These are phyloP conservation scores for Trogon surrucura DNA, from an alignment of 2,113 vertebrate species.

Conservation along the genomic window DNA sequence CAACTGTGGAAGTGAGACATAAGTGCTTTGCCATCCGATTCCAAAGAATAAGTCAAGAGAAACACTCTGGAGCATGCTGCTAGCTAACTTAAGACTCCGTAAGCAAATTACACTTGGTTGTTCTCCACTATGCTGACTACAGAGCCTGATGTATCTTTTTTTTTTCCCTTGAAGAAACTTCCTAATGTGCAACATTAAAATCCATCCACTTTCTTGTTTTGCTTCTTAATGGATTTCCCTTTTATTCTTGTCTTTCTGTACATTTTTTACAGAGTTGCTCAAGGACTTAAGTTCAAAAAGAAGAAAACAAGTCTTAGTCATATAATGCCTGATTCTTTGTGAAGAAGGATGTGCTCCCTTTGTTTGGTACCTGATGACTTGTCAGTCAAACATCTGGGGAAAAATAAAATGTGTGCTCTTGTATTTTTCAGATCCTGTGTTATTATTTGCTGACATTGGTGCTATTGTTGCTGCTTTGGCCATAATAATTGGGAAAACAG, in stretches of 20 bases:
- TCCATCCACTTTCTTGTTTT: background rate
- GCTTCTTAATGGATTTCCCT: background rate
- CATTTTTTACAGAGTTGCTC: background rate
- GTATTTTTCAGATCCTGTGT: conserved; percentile 46
- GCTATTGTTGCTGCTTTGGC: conserved; percentile 38
- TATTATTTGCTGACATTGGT: background rate
- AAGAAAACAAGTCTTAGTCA: background rate
- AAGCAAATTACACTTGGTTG: background rate
- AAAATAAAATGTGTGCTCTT: conserved; percentile 37
- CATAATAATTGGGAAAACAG: background rate
- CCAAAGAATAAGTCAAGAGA: background rate
- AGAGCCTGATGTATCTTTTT: background rate
- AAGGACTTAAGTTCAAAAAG: background rate
- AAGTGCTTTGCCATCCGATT: background rate
- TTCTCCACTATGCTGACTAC: background rate
- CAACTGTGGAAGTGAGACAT: background rate
- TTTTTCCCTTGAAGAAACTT: background rate
- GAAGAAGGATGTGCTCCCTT: too few species aligned
- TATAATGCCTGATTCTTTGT: too few species aligned
- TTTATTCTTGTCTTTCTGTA: background rate
- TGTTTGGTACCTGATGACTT: background rate
- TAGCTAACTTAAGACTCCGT: background rate
- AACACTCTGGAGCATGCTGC: background rate
- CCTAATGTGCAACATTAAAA: background rate
- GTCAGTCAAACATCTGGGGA: background rate